Conservation (phyloP, 1,140 invertebrate species). For the Nymphalis io region DNA sequence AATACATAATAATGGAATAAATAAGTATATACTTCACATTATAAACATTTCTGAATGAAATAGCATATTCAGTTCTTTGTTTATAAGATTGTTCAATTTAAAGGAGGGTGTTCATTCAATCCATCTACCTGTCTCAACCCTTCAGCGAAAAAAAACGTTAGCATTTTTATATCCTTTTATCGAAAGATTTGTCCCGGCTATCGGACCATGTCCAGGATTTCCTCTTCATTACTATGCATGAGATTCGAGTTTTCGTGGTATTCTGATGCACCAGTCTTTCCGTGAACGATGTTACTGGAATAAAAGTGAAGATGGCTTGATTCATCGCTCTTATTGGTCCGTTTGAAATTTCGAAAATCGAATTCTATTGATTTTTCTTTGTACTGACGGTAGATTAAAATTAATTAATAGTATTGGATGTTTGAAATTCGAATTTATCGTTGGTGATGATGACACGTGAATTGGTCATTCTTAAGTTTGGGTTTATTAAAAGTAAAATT, state of each 20-base stretch:
- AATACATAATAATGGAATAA: too few relatives aligned
- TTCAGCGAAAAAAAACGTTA: slow-evolving; percentile 19
- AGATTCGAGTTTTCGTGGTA: slow-evolving; percentile 43
- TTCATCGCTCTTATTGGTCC: background rate
- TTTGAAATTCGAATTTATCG: too few relatives aligned
- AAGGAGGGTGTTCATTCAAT: slow-evolving; percentile 7
- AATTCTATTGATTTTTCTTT: background rate
- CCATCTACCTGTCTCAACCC: slow-evolving; percentile 16
- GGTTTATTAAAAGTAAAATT: too few relatives aligned
- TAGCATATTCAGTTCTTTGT: background rate
- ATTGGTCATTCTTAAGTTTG: too few relatives aligned
- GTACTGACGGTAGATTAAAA: too few relatives aligned
- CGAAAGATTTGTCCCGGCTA: slow-evolving; percentile 33
- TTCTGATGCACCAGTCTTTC: slow-evolving; percentile 16
- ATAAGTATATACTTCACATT: too few relatives aligned
- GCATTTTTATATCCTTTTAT: slow-evolving; percentile 9
- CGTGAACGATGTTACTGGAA: background rate
- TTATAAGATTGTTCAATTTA: background rate
- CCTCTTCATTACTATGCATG: slow-evolving; percentile 60
- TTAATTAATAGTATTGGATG: too few relatives aligned
- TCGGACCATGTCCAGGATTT: slow-evolving; percentile 45
- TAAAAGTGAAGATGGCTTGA: slow-evolving; percentile 6
- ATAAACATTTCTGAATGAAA: too few relatives aligned
- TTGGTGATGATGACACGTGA: too few relatives aligned
- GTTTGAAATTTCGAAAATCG: background rate